Percentiles rank a stretch among this genome's conserved stretches.
Evolutionary conservation across 2,888 invertebrate species (phyloP).

Genomic region (Hoplodrina ambigua): DNA sequence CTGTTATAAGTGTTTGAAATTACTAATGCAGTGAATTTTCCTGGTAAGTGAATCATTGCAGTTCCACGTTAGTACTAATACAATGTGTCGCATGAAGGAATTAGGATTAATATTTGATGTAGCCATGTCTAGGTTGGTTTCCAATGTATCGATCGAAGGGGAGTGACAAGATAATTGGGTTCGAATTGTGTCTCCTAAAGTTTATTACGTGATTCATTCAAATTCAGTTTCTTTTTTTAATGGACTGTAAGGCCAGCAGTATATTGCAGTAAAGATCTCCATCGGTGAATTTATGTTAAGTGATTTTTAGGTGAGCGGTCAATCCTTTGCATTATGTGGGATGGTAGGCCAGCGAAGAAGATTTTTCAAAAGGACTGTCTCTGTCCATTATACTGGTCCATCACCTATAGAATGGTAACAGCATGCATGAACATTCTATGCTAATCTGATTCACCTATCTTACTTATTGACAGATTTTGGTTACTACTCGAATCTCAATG

Average conservation of each 20-base stretch:
- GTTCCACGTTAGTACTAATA: slow-evolving; percentile 61
- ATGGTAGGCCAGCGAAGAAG: too few relatives aligned
- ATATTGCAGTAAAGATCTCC: background rate
- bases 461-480: too few relatives aligned
- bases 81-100: slow-evolving; percentile 58
- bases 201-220: slow-evolving; percentile 11
- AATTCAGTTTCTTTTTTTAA: background rate
- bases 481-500: too few relatives aligned
- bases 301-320: too few relatives aligned
- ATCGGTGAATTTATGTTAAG: too few relatives aligned
- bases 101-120: slow-evolving; percentile 60
- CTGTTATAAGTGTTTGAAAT: slow-evolving; percentile 42
- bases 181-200: background rate
- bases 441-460: too few relatives aligned
- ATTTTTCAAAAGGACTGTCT: too few relatives aligned
- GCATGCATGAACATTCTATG: too few relatives aligned
- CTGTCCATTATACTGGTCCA: too few relatives aligned
- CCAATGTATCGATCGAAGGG: slow-evolving; percentile 41
- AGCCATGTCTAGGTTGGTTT: slow-evolving; percentile 47
- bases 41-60: slow-evolving; percentile 70
- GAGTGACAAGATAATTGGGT: slow-evolving; percentile 23
- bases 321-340: too few relatives aligned
- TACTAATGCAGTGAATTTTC: slow-evolving; percentile 61
- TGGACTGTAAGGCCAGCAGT: too few relatives aligned
- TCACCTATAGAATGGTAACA: too few relatives aligned